These are phyloP conservation scores for Baronia brevicornis DNA, from an alignment of 2,888 invertebrate genomes.

Conservation along the genomic window DNA sequence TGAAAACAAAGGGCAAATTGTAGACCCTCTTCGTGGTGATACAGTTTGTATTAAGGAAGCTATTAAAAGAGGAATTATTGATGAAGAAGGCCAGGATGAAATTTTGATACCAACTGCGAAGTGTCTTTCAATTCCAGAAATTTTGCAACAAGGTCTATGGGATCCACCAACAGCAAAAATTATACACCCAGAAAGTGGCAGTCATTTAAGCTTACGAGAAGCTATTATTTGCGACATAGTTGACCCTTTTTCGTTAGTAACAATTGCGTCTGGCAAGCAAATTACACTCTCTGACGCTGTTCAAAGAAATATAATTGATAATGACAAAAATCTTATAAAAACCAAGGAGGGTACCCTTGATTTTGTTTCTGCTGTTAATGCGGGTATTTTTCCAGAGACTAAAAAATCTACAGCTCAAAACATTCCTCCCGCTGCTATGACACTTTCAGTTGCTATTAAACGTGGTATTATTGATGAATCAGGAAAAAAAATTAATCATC, in stretches of 20 bases:
- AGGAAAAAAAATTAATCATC: conserved; percentile 81
- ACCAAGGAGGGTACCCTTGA: conserved; percentile 77
- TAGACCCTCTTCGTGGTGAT: conserved; percentile 89
- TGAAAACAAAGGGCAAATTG: conserved; percentile 83
- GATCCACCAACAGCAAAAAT: conserved; percentile 83
- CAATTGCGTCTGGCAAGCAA: conserved; percentile 75
- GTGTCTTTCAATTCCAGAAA: conserved; percentile 87
- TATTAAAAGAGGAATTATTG: conserved; percentile 86
- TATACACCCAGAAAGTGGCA: conserved; percentile 91
- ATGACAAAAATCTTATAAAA: conserved; percentile 80
- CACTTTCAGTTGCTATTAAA: conserved; percentile 85
- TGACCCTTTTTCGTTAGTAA: conserved; percentile 85
- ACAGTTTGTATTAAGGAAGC: conserved; percentile 89
- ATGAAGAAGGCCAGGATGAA: conserved; percentile 84
- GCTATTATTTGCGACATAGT: conserved; percentile 92
- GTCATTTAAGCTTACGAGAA: conserved; percentile 84
- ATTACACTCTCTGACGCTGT: conserved; percentile 87
- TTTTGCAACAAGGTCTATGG: conserved; percentile 90
- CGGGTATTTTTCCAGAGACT: conserved; percentile 76
- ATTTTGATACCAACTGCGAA: conserved; percentile 86
- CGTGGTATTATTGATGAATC: conserved; percentile 82
- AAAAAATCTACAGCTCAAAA: conserved; percentile 53
- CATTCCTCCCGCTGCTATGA: conserved; percentile 88
- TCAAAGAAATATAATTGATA: conserved; percentile 80
- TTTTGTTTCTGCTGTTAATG: conserved; percentile 82